Evolutionary conservation across 2,113 vertebrate species (phyloP), one percentile per base, ranked within the genome.

Genomic region (Neomonachus schauinslandi): DNA sequence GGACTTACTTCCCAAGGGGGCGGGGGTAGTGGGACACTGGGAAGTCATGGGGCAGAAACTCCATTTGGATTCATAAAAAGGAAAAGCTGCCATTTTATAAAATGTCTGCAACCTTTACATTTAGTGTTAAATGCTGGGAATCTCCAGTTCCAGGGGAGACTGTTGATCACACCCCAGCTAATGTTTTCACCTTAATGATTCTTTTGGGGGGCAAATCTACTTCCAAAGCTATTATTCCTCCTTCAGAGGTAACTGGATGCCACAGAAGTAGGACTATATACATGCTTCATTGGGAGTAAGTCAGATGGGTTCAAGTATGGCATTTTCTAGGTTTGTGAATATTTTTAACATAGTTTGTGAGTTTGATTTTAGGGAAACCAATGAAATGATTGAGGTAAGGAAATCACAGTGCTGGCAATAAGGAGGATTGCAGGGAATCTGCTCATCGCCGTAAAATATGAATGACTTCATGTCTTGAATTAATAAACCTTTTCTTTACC

Each of bases 1-100:
- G 4, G n/a, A 28, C 9, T 53, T 24, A n/a, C 12, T 76, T 12
- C 28, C 4, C 33, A 8, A 2, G 7, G 42, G 15, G 21, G 42
- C 0, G 9, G 11, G 55, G 18, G 13, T 0, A 2, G 1, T 26
- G 49, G 14, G 36, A 55, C n/a, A 9, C 5, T 51, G 26, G 22
- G 13, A 55, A 59, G 28, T 79, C 10, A 69, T 21, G 49, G 22
- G 9, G 19, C 16, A 10, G 39, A 61, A 59, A 33, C 49, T 42
- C 15, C 42, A 19, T 8, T 16, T 0, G 3, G 6, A 26, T 36
- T 92, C 22, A n/a, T 33, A 26, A 18, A 9, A 85, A 85, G 79
- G 19, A 79, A 87, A 67, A 57, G 5, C 46, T 63, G 49, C 33
- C 4, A 24, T 57, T 63, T 61, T 59, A 55, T 4, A 24, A 15